These are phyloP conservation scores for Xyrichtys novacula DNA, from an alignment of 2,797 vertebrate species.

Conservation along the genomic window DNA sequence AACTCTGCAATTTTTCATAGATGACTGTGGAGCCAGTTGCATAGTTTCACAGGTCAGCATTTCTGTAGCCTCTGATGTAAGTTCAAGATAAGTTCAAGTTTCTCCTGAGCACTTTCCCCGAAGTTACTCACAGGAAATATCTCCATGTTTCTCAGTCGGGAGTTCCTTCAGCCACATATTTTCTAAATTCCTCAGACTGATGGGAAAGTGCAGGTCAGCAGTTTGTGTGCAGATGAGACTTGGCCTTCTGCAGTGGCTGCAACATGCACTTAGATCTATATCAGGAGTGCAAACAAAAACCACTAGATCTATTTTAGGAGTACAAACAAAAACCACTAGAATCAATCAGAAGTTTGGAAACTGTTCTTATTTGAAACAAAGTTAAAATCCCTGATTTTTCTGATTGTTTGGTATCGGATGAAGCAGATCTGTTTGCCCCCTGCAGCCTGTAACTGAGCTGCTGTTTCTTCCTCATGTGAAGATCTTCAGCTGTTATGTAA, in stretches of 20 bases:
- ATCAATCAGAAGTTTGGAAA: neutral
- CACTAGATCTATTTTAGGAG: too few relatives aligned
- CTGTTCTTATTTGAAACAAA: too few relatives aligned
- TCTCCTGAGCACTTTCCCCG: neutral
- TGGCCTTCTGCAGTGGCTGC: neutral
- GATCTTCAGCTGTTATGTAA: constrained; percentile 3
- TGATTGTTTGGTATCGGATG: neutral
- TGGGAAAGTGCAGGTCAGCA: neutral
- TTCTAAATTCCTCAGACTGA: neutral
- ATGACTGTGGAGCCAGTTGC: too few relatives aligned
- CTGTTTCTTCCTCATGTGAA: too few relatives aligned
- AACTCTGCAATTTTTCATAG: too few relatives aligned
- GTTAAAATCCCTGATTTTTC: neutral
- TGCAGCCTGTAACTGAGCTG: neutral
- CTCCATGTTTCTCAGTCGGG: neutral
- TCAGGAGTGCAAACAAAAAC: too few relatives aligned
- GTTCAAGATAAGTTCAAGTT: neutral
- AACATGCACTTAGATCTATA: too few relatives aligned
- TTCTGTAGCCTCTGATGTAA: neutral
- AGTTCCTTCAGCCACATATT: neutral
- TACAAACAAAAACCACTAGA: neutral
- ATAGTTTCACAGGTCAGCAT: neutral
- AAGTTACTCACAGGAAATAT: neutral
- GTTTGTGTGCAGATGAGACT: neutral
- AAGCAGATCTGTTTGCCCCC: too few relatives aligned